Base-by-base conservation (phyloP, 2,888 invertebrate genomes). In the Toxonevra muliebris region DNA sequence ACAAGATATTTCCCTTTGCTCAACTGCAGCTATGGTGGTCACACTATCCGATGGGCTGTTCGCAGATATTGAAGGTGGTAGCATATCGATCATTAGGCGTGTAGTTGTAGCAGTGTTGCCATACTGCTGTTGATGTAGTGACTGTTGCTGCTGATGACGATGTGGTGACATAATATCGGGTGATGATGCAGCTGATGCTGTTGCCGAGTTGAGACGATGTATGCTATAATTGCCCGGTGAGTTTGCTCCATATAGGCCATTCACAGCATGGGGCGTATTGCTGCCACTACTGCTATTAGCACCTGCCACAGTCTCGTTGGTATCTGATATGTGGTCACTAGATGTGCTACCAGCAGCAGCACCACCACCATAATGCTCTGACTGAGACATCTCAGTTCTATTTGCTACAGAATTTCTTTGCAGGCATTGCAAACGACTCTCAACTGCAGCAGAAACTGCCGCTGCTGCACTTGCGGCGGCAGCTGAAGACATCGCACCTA, bases 371-470 rank as follows among this genome's bases (percentile, higher is more conserved):
- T 66, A 69, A 54, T 65, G 42, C 12, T 76, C 74, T 9, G 57
- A 5, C 2, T 42, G 9, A 53, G 52, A 42, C 13, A 53, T 52
- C 8, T n/a, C 72, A 69, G 75, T 55, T 72, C 71, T 12, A 59
- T 66, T 11, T 74, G 71, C n/a, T 65, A 68, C 42, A 42, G 5
- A 60, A 20, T 20, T 13, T 12, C 76, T 78, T 57, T 79, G 80
- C 15, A 79, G 63, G 1, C 76, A 75, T 43, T 79, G 66, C 30
- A 81, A 66, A 58, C 78, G 76, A 58, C 70, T 81, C 67, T 81
- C 81, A 8, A 81, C 77, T 15, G 79, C 77, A 20, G 81, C 79
- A 19, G 76, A 74, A 1, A 80, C 79, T 0, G 77, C 78, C 43
- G 60, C 57, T 8, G 64, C 61, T 4, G 75, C 76, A 10, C 73